phyloP scores from a whole-genome alignment of 2,888 invertebrate species.

The Agrilus mali region DNA sequence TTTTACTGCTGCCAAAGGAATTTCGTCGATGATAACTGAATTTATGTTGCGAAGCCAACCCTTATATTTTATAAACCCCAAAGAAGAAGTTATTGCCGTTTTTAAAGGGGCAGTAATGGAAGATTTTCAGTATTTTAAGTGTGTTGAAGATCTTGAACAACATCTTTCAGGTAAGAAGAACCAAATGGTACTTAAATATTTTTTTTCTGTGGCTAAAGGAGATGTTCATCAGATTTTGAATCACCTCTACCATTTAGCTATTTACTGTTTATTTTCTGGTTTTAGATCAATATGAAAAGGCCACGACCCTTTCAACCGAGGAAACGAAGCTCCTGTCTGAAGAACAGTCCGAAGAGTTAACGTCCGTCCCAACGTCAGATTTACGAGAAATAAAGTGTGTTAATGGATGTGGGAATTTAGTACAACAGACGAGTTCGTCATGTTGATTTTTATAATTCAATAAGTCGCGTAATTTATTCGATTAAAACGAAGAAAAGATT shows the following conservation, averaged over 20 bases:
- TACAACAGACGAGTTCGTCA: neutral
- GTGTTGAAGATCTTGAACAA: constrained; percentile 46
- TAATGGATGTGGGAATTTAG: neutral
- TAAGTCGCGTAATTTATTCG: too few relatives aligned
- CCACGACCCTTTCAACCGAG: constrained; percentile 3
- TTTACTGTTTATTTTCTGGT: neutral
- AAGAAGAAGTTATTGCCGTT: constrained; percentile 52
- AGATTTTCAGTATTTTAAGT: constrained; percentile 46
- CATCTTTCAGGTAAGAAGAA: constrained; percentile 36
- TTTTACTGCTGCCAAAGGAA: constrained; percentile 78
- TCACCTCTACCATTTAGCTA: too few relatives aligned
- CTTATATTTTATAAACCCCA: constrained; percentile 55
- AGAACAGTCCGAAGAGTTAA: constrained; percentile 4
- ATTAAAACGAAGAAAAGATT: too few relatives aligned
- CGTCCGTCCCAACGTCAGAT: constrained; percentile 5
- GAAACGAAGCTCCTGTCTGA: constrained; percentile 7
- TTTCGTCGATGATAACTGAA: constrained; percentile 62
- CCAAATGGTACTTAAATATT: too few relatives aligned
- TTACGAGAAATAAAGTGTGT: constrained; percentile 9
- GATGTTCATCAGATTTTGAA: too few relatives aligned
- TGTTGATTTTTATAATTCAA: too few relatives aligned
- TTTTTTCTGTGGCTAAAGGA: too few relatives aligned
- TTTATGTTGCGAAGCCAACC: constrained; percentile 58
- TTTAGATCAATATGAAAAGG: constrained; percentile 8
- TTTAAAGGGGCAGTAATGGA: constrained; percentile 55